Percentiles rank a stretch among this genome's conserved stretches.
Evolutionary conservation across 2,888 invertebrate genomes (phyloP).

Genomic region (Tillus elongatus): DNA sequence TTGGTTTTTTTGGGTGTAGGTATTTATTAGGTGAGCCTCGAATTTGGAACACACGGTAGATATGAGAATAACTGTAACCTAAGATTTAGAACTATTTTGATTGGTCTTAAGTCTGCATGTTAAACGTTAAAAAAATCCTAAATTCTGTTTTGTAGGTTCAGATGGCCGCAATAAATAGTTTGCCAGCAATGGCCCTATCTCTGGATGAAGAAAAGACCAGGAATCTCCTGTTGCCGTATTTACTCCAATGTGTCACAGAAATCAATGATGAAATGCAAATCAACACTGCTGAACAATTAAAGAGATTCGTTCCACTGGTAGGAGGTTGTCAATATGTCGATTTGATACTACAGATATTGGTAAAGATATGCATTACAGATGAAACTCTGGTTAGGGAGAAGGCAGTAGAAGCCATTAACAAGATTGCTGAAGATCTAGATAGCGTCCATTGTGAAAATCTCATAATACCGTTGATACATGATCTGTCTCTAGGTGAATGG

Average conservation of each 20-base stretch:
- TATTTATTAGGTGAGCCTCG: no score
- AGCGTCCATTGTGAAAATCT: conserved; percentile 26
- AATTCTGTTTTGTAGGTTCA: conserved; percentile 39
- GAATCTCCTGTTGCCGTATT: conserved; percentile 30
- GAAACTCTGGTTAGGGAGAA: conserved; percentile 32
- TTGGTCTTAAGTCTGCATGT: no score
- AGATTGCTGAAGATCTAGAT: conserved; percentile 24
- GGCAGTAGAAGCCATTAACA: conserved; percentile 29
- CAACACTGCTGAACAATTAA: conserved; percentile 32
- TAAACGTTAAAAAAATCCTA: no score
- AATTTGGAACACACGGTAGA: no score
- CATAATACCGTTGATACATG: conserved; percentile 28
- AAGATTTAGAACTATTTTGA: no score
- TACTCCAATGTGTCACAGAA: conserved; percentile 28
- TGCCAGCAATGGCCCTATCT: conserved; percentile 29
- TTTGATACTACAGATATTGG: conserved; percentile 29
- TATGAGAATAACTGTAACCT: no score
- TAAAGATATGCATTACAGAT: conserved; percentile 31
- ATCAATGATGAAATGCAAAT: conserved; percentile 32
- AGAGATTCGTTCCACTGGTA: conserved; percentile 31
- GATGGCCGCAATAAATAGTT: conserved; percentile 29
- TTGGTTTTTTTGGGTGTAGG: no score
- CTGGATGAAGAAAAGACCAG: conserved; percentile 30
- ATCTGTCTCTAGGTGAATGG: conserved; percentile 29
- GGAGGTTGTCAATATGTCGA: conserved; percentile 32